Evolutionary conservation across 2,113 vertebrate species (phyloP), one percentile per base, ranked within the genome.

Genomic region (Alexandromys fortis): DNA sequence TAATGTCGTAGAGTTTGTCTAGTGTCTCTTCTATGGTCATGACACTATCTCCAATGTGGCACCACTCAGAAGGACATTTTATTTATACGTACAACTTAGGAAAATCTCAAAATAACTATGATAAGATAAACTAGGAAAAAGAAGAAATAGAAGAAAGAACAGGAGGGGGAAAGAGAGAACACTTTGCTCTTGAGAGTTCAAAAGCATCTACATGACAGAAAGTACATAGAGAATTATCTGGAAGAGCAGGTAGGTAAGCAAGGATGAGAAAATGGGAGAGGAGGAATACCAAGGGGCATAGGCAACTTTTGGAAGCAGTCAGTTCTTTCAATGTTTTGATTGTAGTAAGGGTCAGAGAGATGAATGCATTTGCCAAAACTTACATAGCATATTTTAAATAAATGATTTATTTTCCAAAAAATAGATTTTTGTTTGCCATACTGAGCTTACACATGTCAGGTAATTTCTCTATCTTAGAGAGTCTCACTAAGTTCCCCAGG

Each of bases 371-470:
- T 86, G 67, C 38, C 86, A 90, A 82, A 91, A 61, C 4, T 49
- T 94, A 90, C 72, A 73, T 13, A 52, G 7, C 72, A 65, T 90
- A n/a, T 72, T 95, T 97, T 75, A 88, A 72, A n/a, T 72, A 91
- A 90, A 2, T 73, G 35, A 3, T 65, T 73, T 42, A 55, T 75
- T 79, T 91, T 90, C 67, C 9, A 11, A 49, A 38, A 72, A 52
- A 6, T 4, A 49, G 1, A 24, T 26, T 72, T 35, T n/a, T 38
- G 55, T 72, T 42, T 55, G 33, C 33, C 55, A 38, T 61, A 6
- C 26, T 75, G 30, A 92, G 2, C 70, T 42, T 89, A 68, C 22
- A 61, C n/a, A 42, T 73, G 26, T 26, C 30, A 42, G 33, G n/a
- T 16, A 75, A 42, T 38, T 42, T 58, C 16, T 75, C n/a, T 38